phyloP scores from a whole-genome alignment of 2,113 vertebrate genomes.

The Puma concolor region DNA sequence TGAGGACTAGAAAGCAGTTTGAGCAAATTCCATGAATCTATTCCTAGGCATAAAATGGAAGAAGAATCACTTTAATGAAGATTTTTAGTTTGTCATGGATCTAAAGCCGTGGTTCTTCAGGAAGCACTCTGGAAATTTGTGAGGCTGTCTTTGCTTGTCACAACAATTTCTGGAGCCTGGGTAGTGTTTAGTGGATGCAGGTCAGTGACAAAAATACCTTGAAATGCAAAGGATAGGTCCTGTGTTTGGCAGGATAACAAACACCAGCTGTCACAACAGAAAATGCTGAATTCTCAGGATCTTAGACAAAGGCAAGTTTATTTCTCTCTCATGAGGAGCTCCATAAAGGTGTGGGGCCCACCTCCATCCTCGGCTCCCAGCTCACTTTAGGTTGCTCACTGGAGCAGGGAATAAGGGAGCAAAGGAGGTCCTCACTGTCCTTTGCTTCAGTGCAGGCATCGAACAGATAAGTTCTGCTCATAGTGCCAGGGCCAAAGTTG shows the following conservation, averaged over 20 bases:
- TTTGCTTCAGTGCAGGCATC: background rate
- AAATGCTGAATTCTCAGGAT: background rate
- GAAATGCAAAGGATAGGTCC: background rate
- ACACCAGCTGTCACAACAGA: background rate
- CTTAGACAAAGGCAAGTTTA: background rate
- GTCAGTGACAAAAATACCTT: background rate
- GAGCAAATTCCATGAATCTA: background rate
- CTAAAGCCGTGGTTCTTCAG: background rate
- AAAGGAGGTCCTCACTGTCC: background rate
- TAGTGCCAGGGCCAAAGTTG: fast-evolving
- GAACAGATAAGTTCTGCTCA: background rate
- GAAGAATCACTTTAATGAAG: background rate
- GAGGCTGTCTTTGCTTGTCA: background rate
- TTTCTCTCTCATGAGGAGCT: background rate
- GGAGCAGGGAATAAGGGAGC: background rate
- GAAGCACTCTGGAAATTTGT: background rate
- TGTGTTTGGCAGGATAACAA: background rate
- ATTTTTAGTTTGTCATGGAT: background rate
- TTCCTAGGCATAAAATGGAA: background rate
- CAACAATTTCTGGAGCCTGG: background rate
- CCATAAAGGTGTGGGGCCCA: background rate
- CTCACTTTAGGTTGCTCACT: background rate
- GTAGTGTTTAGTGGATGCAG: background rate
- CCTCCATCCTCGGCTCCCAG: background rate
- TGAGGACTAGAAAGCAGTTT: background rate